These are phyloP conservation scores for Chaetodon trifasciatus DNA, from an alignment of 2,797 vertebrate genomes.

Conservation along the genomic window DNA sequence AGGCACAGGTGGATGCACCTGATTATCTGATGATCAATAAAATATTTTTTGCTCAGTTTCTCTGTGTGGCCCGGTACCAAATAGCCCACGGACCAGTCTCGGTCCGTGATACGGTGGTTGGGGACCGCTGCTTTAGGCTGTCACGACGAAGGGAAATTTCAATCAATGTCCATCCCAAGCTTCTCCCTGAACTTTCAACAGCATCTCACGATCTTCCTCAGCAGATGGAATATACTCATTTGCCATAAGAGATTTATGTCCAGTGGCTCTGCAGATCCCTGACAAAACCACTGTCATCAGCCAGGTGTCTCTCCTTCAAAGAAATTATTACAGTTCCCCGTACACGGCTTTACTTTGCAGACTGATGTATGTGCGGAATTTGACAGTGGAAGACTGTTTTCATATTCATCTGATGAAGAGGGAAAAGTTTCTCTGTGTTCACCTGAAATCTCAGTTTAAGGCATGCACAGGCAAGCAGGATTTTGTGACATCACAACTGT, in stretches of 20 bases:
- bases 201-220: too few species aligned
- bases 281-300: background rate
- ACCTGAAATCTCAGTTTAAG: background rate
- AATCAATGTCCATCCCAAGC: too few species aligned
- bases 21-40: too few species aligned
- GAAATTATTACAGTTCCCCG: background rate
- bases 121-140: too few species aligned
- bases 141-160: too few species aligned
- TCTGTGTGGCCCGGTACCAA: too few species aligned
- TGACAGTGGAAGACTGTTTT: background rate
- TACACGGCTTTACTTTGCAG: background rate
- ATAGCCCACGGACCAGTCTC: too few species aligned
- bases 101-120: too few species aligned
- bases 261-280: background rate
- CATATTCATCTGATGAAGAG: too few species aligned
- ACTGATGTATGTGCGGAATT: background rate
- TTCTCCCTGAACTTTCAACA: background rate
- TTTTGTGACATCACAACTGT: background rate
- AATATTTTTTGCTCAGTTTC: too few species aligned
- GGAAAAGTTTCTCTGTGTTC: background rate
- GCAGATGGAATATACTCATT: background rate
- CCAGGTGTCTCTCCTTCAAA: background rate
- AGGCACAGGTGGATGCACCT: too few species aligned
- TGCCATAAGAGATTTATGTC: background rate
- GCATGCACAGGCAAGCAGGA: background rate